These are phyloP conservation scores for Lutraria rhynchaena DNA, from an alignment of 1,140 invertebrate species.

Conservation along the genomic window DNA sequence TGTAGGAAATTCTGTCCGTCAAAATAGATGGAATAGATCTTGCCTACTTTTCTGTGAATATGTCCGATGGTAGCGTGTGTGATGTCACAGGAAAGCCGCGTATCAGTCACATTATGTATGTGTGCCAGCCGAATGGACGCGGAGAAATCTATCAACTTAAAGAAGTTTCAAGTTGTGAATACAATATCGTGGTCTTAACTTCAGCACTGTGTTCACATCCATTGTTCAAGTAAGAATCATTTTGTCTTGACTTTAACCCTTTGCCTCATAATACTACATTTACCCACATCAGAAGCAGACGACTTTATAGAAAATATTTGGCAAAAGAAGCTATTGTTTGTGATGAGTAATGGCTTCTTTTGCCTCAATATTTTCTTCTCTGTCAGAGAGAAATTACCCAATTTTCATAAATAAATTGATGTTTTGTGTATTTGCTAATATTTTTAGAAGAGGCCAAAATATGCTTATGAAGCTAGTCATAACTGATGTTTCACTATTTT, in stretches of 20 bases:
- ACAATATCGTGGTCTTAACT: conserved; percentile 87
- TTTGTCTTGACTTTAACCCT: background rate
- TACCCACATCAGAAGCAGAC: no score
- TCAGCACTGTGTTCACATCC: conserved; percentile 94
- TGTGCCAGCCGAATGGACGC: conserved; percentile 82
- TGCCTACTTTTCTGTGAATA: conserved; percentile 85
- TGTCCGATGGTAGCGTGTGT: conserved; percentile 90
- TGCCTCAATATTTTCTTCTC: no score
- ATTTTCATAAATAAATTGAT: no score
- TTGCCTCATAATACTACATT: no score
- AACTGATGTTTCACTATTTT: no score
- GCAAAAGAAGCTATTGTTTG: no score
- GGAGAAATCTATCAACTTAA: conserved; percentile 96
- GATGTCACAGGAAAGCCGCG: conserved; percentile 94
- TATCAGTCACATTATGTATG: conserved; percentile 86
- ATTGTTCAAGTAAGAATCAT: conserved; percentile 87
- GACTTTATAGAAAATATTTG: no score
- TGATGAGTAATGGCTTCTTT: no score
- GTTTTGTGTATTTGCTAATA: no score
- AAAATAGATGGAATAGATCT: conserved; percentile 91
- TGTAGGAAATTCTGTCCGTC: conserved; percentile 29
- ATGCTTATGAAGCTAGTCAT: no score
- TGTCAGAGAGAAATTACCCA: no score
- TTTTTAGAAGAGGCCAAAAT: no score
- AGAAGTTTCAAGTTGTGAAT: conserved; percentile 96